A percentile compares a stretch with the other conserved stretches of the same genome.
Conservation (phyloP, 2,797 vertebrate species). For the Gila robusta region DNA sequence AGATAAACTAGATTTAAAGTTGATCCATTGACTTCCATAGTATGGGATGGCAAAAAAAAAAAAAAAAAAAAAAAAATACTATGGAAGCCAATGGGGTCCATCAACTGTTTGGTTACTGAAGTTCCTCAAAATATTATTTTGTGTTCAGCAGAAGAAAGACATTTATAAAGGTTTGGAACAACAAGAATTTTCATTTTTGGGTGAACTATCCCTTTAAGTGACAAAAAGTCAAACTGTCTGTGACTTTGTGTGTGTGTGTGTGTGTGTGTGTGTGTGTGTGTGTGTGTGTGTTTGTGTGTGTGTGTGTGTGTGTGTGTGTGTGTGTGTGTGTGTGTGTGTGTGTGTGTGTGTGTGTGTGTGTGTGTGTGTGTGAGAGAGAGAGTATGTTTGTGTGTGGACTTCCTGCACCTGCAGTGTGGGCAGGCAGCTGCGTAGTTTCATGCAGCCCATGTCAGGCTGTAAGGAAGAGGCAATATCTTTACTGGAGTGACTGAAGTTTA, state of each 20-base stretch:
- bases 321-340: background rate
- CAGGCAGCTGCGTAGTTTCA: conserved; percentile 62
- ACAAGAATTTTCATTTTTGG: background rate
- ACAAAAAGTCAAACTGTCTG: conserved; percentile 43
- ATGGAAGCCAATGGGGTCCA: background rate
- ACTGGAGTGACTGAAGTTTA: conserved; percentile 4
- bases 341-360: background rate
- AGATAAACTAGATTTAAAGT: conserved; percentile 7
- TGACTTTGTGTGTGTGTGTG: background rate
- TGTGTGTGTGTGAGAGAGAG: no score
- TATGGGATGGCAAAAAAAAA: no score
- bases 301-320: no score
- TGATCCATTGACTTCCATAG: no score
- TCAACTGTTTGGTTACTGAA: background rate
- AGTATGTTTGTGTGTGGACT: conserved; percentile 51
- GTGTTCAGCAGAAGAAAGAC: background rate
- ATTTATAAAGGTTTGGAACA: background rate
- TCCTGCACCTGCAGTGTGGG: conserved; percentile 68
- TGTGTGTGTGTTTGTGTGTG: no score
- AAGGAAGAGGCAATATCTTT: conserved; percentile 23
- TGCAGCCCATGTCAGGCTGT: conserved; percentile 63
- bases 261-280: no score
- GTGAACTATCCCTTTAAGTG: background rate
- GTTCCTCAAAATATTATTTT: background rate
- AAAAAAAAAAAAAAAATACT: no score